Conservation (phyloP, 2,797 vertebrate species). For the Pempheris klunzingeri region DNA sequence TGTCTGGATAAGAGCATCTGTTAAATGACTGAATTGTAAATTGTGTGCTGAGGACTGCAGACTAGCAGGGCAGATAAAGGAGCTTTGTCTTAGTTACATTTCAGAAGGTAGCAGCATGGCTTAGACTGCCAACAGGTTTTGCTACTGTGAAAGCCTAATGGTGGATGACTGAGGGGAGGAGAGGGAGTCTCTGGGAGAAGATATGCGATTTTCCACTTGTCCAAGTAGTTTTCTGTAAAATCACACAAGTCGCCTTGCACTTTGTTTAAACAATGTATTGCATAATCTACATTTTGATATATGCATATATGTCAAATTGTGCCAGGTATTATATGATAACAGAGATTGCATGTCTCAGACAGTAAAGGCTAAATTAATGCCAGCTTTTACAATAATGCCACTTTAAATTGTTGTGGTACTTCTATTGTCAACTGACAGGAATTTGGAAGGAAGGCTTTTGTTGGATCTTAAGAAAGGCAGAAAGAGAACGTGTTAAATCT, state of each 20-base stretch:
- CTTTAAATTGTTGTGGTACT: slow-evolving; percentile 20
- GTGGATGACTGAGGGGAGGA: slow-evolving; percentile 80
- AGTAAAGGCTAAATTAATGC: neutral
- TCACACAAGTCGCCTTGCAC: slow-evolving; percentile 41
- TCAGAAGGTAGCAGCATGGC: slow-evolving; percentile 78
- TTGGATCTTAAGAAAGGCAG: neutral
- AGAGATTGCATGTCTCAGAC: slow-evolving; percentile 10
- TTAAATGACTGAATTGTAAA: slow-evolving; percentile 81
- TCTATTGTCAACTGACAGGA: neutral
- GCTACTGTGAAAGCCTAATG: slow-evolving; percentile 80
- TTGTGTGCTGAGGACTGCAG: slow-evolving; percentile 77
- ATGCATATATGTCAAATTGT: slow-evolving; percentile 27
- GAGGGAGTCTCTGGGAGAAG: slow-evolving; percentile 71
- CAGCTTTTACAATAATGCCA: neutral
- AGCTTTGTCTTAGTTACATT: slow-evolving; percentile 84
- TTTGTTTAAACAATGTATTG: slow-evolving; percentile 33
- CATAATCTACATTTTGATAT: slow-evolving; percentile 17
- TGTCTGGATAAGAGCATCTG: slow-evolving; percentile 78
- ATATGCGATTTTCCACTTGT: slow-evolving; percentile 82
- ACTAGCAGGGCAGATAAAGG: slow-evolving; percentile 79
- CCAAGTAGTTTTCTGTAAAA: slow-evolving; percentile 76
- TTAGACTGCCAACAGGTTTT: slow-evolving; percentile 82
- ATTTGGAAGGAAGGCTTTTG: slow-evolving; percentile 19
- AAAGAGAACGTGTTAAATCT: slow-evolving; percentile 12
- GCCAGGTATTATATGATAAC: slow-evolving; percentile 10